Evolutionary conservation across 2,113 vertebrate species (phyloP), one percentile per base, ranked within the genome.

Genomic region (Xiphorhynchus elegans): DNA sequence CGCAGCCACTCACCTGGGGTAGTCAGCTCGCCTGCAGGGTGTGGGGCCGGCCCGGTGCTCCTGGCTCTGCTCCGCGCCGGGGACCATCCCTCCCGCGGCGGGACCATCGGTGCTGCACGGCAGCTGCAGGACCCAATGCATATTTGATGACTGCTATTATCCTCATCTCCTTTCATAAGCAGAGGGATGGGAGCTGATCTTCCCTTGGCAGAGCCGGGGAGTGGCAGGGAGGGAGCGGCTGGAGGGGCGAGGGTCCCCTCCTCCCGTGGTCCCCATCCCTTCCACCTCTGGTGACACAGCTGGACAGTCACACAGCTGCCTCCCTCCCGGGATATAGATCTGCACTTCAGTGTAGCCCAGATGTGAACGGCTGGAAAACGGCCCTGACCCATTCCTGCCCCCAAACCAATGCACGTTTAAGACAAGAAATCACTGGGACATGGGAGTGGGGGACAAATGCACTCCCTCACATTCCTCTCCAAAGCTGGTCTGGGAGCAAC

Each of bases 101-200:
- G 85, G 72, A 62, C 87, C 94, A 44, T 49, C 26, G 39, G 82
- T 40, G 81, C 86, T 17, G 80, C 35, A 1, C 6, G 31, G 62
- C 87, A 52, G 91, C 7, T 67, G 42, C 82, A 67, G 95, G 96
- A 95, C 89, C 92, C 96, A 39, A 98, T 99, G 96, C 98, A 99
- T 99, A 98, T 99, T 99, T 99, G 98, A 99, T 99, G 98, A 94
- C 11, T 33, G 83, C 98, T 97, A 98, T 99, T 99, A 98, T 99
- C 97, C 95, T 96, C 96, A 96, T 97, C 98, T 97, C 96, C 94
- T 33, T 81, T 63, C 84, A 31, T 82, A 98, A 98, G 98, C 92
- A 37, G 95, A 97, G 78, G 76, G 82, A 85, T 66, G 28, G 75
- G 94, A 94, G 97, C 95, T 95, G 78, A 95, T 77, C 94, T 96